Evolutionary conservation across 2,888 invertebrate species (phyloP).

Genomic region (Tryphoninae sp.): DNA sequence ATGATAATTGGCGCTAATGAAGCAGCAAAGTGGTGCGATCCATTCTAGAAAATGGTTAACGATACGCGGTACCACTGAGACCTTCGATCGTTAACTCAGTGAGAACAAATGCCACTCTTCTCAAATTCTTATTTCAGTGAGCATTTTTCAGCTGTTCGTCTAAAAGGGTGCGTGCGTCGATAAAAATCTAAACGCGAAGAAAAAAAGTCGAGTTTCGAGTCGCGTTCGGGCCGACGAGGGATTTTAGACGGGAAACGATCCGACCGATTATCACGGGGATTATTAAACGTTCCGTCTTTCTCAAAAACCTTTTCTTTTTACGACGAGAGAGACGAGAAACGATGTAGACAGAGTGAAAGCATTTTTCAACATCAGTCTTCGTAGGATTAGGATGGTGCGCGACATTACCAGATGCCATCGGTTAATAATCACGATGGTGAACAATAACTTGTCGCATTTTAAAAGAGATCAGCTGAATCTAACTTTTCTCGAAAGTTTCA

Average conservation of each 20-base stretch:
- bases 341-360: neutral
- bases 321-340: neutral
- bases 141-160: neutral
- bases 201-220: neutral
- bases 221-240: conserved; percentile 8
- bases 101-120: neutral
- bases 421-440: conserved; percentile 7
- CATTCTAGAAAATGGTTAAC: conserved; percentile 18
- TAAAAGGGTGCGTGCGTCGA: conserved; percentile 23
- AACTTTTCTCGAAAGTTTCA: too few relatives aligned
- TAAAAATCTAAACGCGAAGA: conserved; percentile 31
- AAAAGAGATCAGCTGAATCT: too few relatives aligned
- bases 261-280: conserved; percentile 23
- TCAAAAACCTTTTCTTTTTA: conserved; percentile 23
- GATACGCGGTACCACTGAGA: neutral
- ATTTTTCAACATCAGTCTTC: neutral
- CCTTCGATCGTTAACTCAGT: neutral
- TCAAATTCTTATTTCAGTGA: neutral
- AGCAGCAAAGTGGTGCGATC: conserved; percentile 24
- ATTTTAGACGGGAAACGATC: conserved; percentile 18
- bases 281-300: conserved; percentile 25
- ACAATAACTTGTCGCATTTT: neutral
- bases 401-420: conserved; percentile 10
- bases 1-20: conserved; percentile 40
- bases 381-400: conserved; percentile 3